Conservation (phyloP, 2,113 vertebrate species). For the Acrocephalus arundinaceus region DNA sequence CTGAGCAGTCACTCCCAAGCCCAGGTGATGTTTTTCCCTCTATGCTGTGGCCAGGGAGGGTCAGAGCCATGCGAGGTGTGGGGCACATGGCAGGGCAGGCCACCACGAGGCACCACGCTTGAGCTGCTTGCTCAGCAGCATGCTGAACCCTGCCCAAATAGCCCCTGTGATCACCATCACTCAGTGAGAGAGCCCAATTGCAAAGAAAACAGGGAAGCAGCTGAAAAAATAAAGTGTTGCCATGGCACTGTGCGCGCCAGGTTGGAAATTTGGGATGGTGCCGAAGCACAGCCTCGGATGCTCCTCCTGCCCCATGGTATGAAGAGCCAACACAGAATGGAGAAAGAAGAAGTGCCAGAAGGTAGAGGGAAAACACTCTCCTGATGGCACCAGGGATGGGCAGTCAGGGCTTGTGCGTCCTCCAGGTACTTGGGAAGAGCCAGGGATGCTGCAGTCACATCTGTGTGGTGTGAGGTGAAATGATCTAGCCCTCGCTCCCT, state of each 20-base stretch:
- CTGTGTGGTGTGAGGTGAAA: not conserved
- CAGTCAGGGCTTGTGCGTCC: not conserved
- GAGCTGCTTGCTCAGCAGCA: not conserved
- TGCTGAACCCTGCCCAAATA: not conserved
- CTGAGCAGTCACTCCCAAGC: not conserved
- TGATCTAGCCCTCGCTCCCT: not conserved
- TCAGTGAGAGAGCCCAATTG: not conserved
- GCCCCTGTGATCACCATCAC: not conserved
- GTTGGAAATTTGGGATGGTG: not conserved
- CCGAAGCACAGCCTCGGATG: not conserved
- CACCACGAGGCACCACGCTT: rapidly evolving
- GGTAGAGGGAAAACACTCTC: not conserved
- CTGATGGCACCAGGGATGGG: rapidly evolving
- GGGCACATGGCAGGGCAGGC: not conserved
- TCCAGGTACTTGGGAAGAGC: not conserved
- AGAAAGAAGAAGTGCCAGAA: not conserved
- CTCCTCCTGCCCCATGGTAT: not conserved
- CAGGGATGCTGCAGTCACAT: not conserved
- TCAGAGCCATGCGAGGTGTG: not conserved
- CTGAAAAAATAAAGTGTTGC: constrained; percentile 45
- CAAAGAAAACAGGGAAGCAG: constrained; percentile 42
- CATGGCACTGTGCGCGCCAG: not conserved
- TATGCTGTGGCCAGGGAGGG: not conserved
- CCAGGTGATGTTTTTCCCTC: not conserved
- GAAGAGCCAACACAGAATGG: not conserved